Base-by-base conservation (phyloP, 2,797 vertebrate genomes). In the Karalla daura region DNA sequence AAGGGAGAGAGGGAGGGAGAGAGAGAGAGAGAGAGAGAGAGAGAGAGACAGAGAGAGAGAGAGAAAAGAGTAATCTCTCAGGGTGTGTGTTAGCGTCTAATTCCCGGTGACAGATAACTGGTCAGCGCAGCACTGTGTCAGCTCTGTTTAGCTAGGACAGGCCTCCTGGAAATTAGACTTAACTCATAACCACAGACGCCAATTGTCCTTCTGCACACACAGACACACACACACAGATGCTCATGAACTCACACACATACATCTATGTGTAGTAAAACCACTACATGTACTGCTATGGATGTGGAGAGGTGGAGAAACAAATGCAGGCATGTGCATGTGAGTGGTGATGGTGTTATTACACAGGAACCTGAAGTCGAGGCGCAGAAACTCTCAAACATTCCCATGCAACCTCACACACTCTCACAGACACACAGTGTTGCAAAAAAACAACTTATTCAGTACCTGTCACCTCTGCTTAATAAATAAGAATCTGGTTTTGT, bases 401-500 rank as follows among this genome's bases (percentile, higher is more conserved):
- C n/a, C 17, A 14, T 14, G 65, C 25, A 62, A 21, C 39, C 13
- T 39, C 49, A 49, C 21, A 71, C 13, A 43, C 41, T 56, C 20
- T 41, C 23, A 43, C 23, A 49, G 52, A 36, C 32, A 75, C 51
- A 72, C 70, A 65, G 39, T 43, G 59, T 70, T 61, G 61, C 58
- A 78, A 64, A n/a, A 86, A 81, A 86, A 94, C 93, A 96, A 95
- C 94, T 95, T 96, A 96, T 96, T 98, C 96, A 95, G 93, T 92
- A 40, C 87, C 89, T 96, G 96, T 95, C 96, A 96, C 95, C 92
- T 96, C 90, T 88, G 91, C 93, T 98, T 98, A 97, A 96, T 98
- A 98, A 98, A 97, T 97, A 98, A 97, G 96, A 96, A 96, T 96
- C 94, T 96, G 93, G 94, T 97, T 97, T 94, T 91, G 70, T 50